These are phyloP conservation scores for Halcyon leucocephala DNA, from an alignment of 2,797 vertebrate species.

Conservation along the genomic window DNA sequence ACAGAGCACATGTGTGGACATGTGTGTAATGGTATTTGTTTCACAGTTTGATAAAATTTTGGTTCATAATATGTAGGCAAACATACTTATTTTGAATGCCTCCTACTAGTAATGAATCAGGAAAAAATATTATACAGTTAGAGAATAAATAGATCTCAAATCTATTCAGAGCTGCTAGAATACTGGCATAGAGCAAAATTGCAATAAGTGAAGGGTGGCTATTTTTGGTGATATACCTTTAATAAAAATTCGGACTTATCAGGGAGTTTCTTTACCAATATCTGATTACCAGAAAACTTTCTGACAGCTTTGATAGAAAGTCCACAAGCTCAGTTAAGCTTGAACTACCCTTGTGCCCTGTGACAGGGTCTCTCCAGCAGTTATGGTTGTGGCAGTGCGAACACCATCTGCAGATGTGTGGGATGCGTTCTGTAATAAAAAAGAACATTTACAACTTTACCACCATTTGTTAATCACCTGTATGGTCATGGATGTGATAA, in stretches of 20 bases:
- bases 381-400: not conserved
- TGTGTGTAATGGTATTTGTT: not conserved
- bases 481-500: not conserved
- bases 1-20: fast-evolving
- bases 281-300: not conserved
- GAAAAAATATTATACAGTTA: not conserved
- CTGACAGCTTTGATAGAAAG: not conserved
- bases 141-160: not conserved
- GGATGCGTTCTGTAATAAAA: not conserved
- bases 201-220: not conserved
- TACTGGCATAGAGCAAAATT: not conserved
- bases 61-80: not conserved
- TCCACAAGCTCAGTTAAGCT: not conserved
- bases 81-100: not conserved
- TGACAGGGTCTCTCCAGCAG: not conserved
- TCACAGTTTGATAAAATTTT: not conserved
- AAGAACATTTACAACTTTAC: not conserved
- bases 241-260: not conserved
- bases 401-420: not conserved
- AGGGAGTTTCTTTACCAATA: not conserved
- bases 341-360: not conserved
- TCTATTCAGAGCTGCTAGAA: not conserved
- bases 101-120: not conserved
- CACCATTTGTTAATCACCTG: constrained; percentile 12
- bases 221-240: not conserved